Conservation (phyloP, 1,140 invertebrate species). For the Drosophila melanica region DNA sequence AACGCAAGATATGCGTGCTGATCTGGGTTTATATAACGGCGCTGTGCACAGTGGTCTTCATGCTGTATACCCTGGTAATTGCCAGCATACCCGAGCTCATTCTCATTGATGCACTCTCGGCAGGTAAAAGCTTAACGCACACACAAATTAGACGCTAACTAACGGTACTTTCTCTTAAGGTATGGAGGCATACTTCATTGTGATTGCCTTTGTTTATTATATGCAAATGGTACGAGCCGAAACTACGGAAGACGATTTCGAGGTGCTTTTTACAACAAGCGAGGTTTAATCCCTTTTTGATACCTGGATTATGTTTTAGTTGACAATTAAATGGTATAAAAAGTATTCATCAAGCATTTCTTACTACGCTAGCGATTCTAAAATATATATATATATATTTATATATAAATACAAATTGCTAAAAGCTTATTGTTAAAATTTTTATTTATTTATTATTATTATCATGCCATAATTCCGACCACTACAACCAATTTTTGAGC, state of each 20-base stretch:
- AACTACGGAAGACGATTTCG: slow-evolving; percentile 17
- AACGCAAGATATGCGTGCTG: slow-evolving; percentile 37
- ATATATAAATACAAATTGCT: background rate
- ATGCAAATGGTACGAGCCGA: slow-evolving; percentile 21
- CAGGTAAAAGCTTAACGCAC: slow-evolving; percentile 7
- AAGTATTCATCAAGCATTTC: slow-evolving; percentile 15
- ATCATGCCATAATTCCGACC: slow-evolving; percentile 66
- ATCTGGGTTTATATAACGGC: slow-evolving; percentile 34
- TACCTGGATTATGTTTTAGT: background rate
- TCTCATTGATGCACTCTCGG: background rate
- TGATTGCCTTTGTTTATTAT: slow-evolving; percentile 42
- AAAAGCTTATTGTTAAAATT: background rate
- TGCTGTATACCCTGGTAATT: slow-evolving; percentile 11
- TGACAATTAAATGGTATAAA: slow-evolving; percentile 15
- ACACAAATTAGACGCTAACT: background rate
- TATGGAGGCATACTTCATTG: slow-evolving; percentile 49
- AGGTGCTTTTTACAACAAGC: slow-evolving; percentile 49
- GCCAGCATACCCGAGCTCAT: background rate
- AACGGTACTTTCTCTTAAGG: slow-evolving; percentile 15
- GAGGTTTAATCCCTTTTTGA: slow-evolving; percentile 2
- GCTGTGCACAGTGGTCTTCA: background rate
- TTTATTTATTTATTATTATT: slow-evolving; percentile 14
- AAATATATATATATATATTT: background rate
- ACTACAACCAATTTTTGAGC: slow-evolving; percentile 84
- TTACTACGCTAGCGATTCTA: slow-evolving; percentile 9